These are phyloP conservation scores for Percopsis transmontana DNA, from an alignment of 2,113 vertebrate species.

Conservation along the genomic window DNA sequence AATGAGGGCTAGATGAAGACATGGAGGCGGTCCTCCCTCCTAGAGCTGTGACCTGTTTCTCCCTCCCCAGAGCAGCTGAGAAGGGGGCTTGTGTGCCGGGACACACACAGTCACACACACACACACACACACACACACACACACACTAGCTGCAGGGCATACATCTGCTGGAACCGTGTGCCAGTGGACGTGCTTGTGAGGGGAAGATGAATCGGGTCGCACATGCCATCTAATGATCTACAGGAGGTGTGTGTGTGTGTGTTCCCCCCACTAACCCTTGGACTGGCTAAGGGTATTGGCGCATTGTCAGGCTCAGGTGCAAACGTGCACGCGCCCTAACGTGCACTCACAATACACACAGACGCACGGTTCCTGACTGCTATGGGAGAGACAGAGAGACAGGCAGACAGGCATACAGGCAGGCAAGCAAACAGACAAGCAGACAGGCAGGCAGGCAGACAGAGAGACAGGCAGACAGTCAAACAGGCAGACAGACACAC, in stretches of 20 bases:
- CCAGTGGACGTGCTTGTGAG: slow-evolving; percentile 53
- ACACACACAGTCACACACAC: slow-evolving; percentile 19
- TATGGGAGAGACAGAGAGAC: no score
- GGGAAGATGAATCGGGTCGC: slow-evolving; percentile 70
- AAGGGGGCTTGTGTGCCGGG: slow-evolving; percentile 49
- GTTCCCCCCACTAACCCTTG: slow-evolving; percentile 64
- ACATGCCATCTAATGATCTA: slow-evolving; percentile 64
- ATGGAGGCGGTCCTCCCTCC: slow-evolving; percentile 21
- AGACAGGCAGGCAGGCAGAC: no score
- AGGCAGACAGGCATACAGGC: no score
- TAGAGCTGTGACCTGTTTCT: slow-evolving; percentile 55
- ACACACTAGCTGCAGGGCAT: slow-evolving; percentile 59
- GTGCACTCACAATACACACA: slow-evolving; percentile 10
- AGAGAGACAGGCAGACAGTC: no score
- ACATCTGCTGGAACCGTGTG: slow-evolving; percentile 70
- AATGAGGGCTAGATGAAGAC: slow-evolving; percentile 26
- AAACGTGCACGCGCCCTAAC: slow-evolving; percentile 29
- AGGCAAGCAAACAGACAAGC: no score
- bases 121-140: slow-evolving; percentile 19
- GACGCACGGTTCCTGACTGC: background rate
- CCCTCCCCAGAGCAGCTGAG: slow-evolving; percentile 41
- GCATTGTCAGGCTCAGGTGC: slow-evolving; percentile 69
- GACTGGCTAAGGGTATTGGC: slow-evolving; percentile 34
- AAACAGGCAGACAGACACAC: no score
- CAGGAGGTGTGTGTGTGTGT: slow-evolving; percentile 50